phyloP scores from a whole-genome alignment of 64 coral and sea anemone species.

The Dendrophyllia cribrosa region DNA sequence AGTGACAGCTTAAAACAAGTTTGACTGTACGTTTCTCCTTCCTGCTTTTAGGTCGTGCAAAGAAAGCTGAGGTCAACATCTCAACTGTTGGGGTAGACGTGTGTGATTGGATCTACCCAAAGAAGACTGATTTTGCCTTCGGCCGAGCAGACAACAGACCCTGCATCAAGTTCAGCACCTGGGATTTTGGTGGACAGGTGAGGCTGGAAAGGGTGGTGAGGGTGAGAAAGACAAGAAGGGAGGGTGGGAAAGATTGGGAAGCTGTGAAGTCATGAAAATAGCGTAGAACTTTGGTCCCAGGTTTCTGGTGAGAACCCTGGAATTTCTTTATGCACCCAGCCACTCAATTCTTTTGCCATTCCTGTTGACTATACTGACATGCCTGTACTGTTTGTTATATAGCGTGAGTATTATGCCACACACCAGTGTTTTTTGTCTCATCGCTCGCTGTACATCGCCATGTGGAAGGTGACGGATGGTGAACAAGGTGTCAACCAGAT shows the following conservation, averaged over 20 bases:
- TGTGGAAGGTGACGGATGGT: constrained; percentile 98
- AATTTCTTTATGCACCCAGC: too few species aligned
- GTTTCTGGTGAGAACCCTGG: too few species aligned
- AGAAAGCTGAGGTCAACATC: constrained; percentile 80
- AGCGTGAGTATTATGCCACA: constrained; percentile 98
- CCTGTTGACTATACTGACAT: background rate
- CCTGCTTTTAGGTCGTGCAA: constrained; percentile 50
- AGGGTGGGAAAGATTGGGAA: too few species aligned
- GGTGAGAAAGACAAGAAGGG: background rate
- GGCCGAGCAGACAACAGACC: constrained; percentile 75
- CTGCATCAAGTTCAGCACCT: constrained; percentile 98
- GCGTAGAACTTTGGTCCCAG: background rate
- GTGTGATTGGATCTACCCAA: constrained; percentile 93
- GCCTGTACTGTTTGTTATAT: background rate
- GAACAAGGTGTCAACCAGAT: constrained; percentile 91
- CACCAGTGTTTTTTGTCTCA: constrained; percentile 97
- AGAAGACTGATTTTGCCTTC: constrained; percentile 85
- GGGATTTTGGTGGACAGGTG: constrained; percentile 99
- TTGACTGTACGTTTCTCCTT: background rate
- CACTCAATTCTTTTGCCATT: background rate
- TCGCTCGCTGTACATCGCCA: constrained; percentile 94
- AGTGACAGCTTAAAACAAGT: too few species aligned
- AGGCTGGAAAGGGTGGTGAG: background rate
- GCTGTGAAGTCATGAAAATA: background rate
- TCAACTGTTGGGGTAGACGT: constrained; percentile 99